phyloP scores from a whole-genome alignment of 92 coral and sea anemone species.

The Blastomussa wellsi region DNA sequence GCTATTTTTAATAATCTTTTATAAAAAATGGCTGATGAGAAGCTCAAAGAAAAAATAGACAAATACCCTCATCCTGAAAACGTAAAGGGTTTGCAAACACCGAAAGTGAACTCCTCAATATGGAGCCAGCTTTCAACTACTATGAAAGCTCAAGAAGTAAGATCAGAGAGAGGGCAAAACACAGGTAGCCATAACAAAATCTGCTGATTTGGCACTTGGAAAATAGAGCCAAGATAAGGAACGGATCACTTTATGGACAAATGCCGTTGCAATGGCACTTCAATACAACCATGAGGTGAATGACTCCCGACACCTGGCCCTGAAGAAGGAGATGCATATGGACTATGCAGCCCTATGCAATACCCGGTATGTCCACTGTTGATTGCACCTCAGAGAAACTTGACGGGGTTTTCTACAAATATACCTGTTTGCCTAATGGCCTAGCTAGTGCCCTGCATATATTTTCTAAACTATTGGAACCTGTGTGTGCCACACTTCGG shows the following conservation, averaged over 20 bases:
- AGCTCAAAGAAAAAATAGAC: conserved; percentile 43
- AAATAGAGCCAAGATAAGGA: conserved; percentile 49
- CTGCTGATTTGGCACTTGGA: conserved; percentile 48
- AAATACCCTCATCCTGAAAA: conserved; percentile 29
- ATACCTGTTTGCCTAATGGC: too few species aligned
- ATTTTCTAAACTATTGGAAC: too few species aligned
- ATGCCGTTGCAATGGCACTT: conserved; percentile 60
- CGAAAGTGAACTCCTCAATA: conserved; percentile 43
- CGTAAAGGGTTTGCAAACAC: conserved; percentile 33
- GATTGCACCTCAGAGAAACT: conserved; percentile 39
- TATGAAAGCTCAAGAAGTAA: conserved; percentile 26
- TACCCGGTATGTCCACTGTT: conserved; percentile 26
- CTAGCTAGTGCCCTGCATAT: too few species aligned
- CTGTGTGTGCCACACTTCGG: too few species aligned
- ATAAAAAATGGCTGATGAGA: conserved; percentile 36
- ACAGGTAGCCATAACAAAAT: conserved; percentile 37
- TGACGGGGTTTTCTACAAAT: conserved; percentile 41
- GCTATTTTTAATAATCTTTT: conserved; percentile 40
- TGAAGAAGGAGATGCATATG: conserved; percentile 40
- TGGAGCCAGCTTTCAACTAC: conserved; percentile 52
- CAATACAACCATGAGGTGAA: conserved; percentile 52
- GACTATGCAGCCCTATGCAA: conserved; percentile 55
- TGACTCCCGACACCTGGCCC: conserved; percentile 49
- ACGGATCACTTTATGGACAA: conserved; percentile 45
- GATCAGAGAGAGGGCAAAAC: conserved; percentile 45